Percentiles rank a stretch among this genome's conserved stretches.
These are phyloP conservation scores for Hypomecis atomaria DNA, from an alignment of 2,888 invertebrate species.

Conservation along the genomic window DNA sequence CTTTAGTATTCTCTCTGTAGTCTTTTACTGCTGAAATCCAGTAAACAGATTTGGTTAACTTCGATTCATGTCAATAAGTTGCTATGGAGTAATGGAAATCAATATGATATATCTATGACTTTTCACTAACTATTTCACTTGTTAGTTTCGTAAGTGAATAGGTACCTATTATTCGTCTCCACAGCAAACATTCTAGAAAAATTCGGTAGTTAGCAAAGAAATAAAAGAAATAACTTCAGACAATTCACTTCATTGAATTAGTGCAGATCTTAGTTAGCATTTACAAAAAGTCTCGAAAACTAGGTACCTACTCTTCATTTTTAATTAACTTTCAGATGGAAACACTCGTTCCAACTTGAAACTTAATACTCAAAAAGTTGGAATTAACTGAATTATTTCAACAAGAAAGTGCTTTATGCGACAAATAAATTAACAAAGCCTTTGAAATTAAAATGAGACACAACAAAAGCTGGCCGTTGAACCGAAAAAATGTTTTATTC, in stretches of 20 bases:
- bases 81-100: too few species aligned
- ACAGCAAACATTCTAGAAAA: background rate
- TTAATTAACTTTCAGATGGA: slow-evolving; percentile 19
- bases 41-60: too few species aligned
- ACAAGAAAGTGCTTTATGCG: slow-evolving; percentile 27
- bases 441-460: slow-evolving; percentile 35
- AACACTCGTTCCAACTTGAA: slow-evolving; percentile 22
- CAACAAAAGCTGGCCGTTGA: slow-evolving; percentile 31
- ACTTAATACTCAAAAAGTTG: slow-evolving; percentile 24
- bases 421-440: slow-evolving; percentile 28
- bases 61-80: too few species aligned
- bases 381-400: slow-evolving; percentile 25
- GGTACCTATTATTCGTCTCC: too few species aligned
- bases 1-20: too few species aligned
- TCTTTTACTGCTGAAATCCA: too few species aligned
- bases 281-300: slow-evolving; percentile 5
- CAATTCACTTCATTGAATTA: slow-evolving; percentile 3
- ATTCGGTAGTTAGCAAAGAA: background rate
- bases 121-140: too few species aligned
- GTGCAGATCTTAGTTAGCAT: background rate
- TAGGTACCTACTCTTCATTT: slow-evolving; percentile 12
- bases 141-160: too few species aligned
- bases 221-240: background rate
- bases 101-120: too few species aligned
- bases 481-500: slow-evolving; percentile 34